These are phyloP conservation scores for Bedellia somnulentella DNA, from an alignment of 2,888 invertebrate species.

Conservation along the genomic window DNA sequence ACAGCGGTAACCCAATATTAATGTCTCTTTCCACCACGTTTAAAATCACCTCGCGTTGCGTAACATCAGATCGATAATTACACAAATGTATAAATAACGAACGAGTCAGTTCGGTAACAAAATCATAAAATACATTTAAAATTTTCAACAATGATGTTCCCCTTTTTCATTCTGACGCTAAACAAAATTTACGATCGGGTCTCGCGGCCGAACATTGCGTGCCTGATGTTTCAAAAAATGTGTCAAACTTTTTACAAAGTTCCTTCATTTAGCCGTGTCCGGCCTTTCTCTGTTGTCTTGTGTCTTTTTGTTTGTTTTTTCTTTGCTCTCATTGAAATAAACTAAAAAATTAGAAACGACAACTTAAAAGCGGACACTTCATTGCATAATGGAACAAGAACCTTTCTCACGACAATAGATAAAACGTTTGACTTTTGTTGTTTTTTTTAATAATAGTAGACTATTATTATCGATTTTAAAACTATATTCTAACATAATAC, in stretches of 20 bases:
- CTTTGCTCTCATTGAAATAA: slow-evolving; percentile 49
- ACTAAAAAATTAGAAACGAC: slow-evolving; percentile 35
- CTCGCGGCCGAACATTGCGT: slow-evolving; percentile 46
- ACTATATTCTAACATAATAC: too few relatives aligned
- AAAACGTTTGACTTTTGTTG: too few relatives aligned
- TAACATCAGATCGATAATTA: slow-evolving; percentile 10
- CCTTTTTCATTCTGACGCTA: slow-evolving; percentile 58
- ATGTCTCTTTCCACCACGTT: too few relatives aligned
- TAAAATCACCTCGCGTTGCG: too few relatives aligned
- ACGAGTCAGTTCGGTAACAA: slow-evolving; percentile 19
- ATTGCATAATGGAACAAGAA: slow-evolving; percentile 38
- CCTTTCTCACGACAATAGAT: too few relatives aligned
- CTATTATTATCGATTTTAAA: too few relatives aligned
- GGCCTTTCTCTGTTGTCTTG: slow-evolving; percentile 50
- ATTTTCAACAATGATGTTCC: slow-evolving; percentile 54
- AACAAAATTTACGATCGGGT: slow-evolving; percentile 50
- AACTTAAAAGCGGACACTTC: slow-evolving; percentile 30
- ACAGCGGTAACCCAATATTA: too few relatives aligned
- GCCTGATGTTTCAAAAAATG: slow-evolving; percentile 60
- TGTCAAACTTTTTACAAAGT: slow-evolving; percentile 60
- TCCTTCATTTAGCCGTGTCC: slow-evolving; percentile 55
- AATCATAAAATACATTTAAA: slow-evolving; percentile 40
- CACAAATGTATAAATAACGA: slow-evolving; percentile 7
- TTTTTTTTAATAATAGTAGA: too few relatives aligned
- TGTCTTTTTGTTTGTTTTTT: slow-evolving; percentile 49